Base-by-base conservation (phyloP, 2,888 invertebrate genomes). In the Tenthredo mesomela region DNA sequence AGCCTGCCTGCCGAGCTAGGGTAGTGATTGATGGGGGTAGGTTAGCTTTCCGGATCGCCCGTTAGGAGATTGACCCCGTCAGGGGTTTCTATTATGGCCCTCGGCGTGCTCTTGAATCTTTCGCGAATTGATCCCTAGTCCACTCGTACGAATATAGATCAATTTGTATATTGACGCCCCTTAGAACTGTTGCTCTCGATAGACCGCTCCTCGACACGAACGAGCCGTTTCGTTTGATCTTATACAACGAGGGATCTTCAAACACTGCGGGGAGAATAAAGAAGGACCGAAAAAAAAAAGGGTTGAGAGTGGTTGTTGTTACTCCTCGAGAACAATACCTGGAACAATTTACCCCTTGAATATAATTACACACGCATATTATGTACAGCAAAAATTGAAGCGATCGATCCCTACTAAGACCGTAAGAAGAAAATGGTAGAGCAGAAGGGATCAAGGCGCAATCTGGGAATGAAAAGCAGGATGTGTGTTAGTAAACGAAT, bases 41-140 rank as follows among this genome's bases (percentile, higher is more conserved):
- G 80, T 89, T 88, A 87, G 87, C 89, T 89, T 89, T 88, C 84
- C 86, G 87, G 87, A 89, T 89, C 88, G 89, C 87, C 88, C 89
- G 88, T 89, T 84, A 84, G 89, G 90, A 90, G 89, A 90, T 90
- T 90, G 90, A 90, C 90, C 90, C 88, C 90, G 89, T 90, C 90
- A 89, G 89, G 89, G 89, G 87, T 90, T 90, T 90, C 90, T 90
- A 90, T 90, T 90, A 90, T 89, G 88, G 86, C 88, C 84, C 86
- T 88, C 65, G 67, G 43, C 82, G 82, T 67, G 82, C 67, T 87
- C 87, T 86, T 73, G 84, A 84, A 84, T 84, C 75, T 84, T 75
- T 58, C 58, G 84, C 84, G 75, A 82, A 82, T 82, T 70, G 82
- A 82, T 82, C 82, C 47, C 67, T 50, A 40, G 80, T 84, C 70